Evolutionary conservation across 2,888 invertebrate genomes (phyloP).

Genomic region (Pyrrhosoma nymphula): DNA sequence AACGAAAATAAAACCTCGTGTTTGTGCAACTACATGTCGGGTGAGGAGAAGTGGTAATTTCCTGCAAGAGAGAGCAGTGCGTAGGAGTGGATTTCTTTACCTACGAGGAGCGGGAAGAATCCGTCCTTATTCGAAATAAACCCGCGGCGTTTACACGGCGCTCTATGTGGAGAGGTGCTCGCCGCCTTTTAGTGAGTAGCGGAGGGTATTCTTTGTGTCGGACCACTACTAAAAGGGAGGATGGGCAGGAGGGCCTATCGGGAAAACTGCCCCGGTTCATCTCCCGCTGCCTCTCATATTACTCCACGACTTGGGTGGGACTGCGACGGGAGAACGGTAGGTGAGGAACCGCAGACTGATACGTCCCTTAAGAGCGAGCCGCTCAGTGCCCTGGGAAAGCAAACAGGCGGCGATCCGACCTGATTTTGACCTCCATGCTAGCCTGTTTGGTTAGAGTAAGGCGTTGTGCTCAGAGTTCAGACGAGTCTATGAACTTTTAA

Average conservation of each 20-base stretch:
- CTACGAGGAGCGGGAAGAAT: neutral
- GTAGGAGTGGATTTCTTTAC: neutral
- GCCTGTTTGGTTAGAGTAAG: neutral
- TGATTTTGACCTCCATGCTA: neutral
- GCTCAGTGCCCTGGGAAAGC: neutral
- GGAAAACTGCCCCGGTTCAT: neutral
- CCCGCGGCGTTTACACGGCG: neutral
- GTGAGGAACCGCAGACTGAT: constrained; percentile 14
- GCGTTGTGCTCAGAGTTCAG: neutral
- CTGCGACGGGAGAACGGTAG: neutral
- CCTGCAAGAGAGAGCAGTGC: neutral
- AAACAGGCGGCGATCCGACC: neutral
- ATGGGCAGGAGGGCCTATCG: neutral
- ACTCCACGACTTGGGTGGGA: constrained; percentile 31
- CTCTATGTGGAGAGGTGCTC: neutral
- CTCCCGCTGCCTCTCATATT: neutral
- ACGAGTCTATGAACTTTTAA: neutral
- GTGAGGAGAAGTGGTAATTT: constrained; percentile 32
- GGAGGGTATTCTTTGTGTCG: neutral
- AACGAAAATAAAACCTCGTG: constrained; percentile 3
- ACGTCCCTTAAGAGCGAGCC: neutral
- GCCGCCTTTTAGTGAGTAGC: neutral
- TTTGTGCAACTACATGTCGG: neutral
- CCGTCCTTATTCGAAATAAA: neutral
- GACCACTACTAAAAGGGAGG: neutral